Evolutionary conservation across 2,888 invertebrate genomes (phyloP).

Genomic region (Phrixothrix hirtus): DNA sequence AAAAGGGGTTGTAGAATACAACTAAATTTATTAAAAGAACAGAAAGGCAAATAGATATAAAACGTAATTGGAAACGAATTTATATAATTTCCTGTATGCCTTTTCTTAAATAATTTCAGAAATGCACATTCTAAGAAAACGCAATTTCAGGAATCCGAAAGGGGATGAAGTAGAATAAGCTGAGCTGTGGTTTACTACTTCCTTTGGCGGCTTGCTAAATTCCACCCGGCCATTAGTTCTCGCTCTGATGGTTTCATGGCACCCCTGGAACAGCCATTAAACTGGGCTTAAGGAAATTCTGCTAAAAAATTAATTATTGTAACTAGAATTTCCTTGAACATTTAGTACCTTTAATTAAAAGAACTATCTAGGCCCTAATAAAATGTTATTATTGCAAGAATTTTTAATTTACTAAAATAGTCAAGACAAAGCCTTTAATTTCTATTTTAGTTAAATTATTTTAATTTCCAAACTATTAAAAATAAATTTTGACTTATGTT

Average conservation of each 20-base stretch:
- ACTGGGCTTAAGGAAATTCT: constrained; percentile 20
- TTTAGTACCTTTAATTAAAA: too few relatives aligned
- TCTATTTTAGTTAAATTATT: too few relatives aligned
- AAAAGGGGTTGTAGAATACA: background rate
- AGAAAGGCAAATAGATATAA: too few relatives aligned
- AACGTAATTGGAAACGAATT: too few relatives aligned
- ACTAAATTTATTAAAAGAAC: too few relatives aligned
- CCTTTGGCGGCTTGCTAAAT: constrained; percentile 46
- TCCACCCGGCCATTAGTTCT: constrained; percentile 42
- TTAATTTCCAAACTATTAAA: too few relatives aligned
- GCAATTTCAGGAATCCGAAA: constrained; percentile 35
- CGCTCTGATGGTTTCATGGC: constrained; percentile 37
- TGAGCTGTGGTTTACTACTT: constrained; percentile 44
- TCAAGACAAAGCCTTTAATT: too few relatives aligned
- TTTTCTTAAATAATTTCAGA: background rate
- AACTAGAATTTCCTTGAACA: background rate
- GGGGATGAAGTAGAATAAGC: constrained; percentile 41
- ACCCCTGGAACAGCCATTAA: constrained; percentile 31
- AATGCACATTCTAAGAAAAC: constrained; percentile 38
- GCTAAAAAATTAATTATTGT: constrained; percentile 14
- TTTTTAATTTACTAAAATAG: too few relatives aligned
- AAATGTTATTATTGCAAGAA: too few relatives aligned
- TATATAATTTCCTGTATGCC: too few relatives aligned
- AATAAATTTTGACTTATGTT: too few relatives aligned
- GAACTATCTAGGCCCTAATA: too few relatives aligned